These are phyloP conservation scores for Plebejus melissa DNA, from an alignment of 2,888 invertebrate genomes.

Conservation along the genomic window DNA sequence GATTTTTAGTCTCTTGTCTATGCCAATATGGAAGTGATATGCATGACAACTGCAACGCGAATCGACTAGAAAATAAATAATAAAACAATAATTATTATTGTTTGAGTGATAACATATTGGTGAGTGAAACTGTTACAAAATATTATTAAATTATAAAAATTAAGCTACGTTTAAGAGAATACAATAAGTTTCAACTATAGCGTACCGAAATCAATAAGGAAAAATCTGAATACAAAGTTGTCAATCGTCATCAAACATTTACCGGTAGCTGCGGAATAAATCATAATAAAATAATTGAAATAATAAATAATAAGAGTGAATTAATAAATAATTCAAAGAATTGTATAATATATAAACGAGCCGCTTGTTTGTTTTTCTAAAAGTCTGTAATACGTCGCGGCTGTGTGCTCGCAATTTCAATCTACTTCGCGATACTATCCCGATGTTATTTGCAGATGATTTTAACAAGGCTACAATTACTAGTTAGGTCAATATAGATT, in stretches of 20 bases:
- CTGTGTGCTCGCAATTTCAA: not conserved
- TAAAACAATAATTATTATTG: conserved; percentile 53
- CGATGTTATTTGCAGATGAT: conserved; percentile 1
- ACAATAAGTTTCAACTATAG: conserved; percentile 25
- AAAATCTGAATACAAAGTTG: conserved; percentile 43
- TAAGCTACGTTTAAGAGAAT: conserved; percentile 22
- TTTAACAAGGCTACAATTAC: not conserved
- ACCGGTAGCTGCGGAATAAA: conserved; percentile 48
- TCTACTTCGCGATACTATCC: not conserved
- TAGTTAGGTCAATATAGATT: not conserved
- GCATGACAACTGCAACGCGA: conserved; percentile 68
- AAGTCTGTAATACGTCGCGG: not conserved
- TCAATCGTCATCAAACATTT: conserved; percentile 47
- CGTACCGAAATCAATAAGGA: conserved; percentile 37
- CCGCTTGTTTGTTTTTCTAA: not conserved
- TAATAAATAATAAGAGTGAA: not conserved
- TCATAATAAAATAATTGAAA: conserved; percentile 18
- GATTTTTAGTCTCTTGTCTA: not conserved
- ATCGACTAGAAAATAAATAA: conserved; percentile 71
- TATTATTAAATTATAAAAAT: conserved; percentile 30
- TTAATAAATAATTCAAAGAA: not conserved
- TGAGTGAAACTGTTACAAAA: conserved; percentile 52
- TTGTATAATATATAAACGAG: not conserved
- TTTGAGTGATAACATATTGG: conserved; percentile 52
- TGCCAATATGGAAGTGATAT: conserved; percentile 70